Base-by-base conservation (phyloP, 2,888 invertebrate species). In the Diaperis boleti region DNA sequence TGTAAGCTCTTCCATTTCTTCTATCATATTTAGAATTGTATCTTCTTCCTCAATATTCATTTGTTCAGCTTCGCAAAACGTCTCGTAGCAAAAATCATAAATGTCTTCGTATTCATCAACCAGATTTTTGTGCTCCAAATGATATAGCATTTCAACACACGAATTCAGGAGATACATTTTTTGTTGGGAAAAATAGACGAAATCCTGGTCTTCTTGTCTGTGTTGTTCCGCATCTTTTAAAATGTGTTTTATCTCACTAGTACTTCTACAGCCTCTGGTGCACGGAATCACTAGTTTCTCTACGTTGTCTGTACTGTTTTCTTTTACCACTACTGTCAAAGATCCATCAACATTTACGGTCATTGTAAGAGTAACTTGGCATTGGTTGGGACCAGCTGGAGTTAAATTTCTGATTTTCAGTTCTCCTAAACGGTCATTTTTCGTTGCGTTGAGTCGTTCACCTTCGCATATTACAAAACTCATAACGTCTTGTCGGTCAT, bases 261-360 rank as follows among this genome's bases (percentile, higher is more conserved):
- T 11, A 33, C 11, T 33, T 33, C 13, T 33, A 5, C 11, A 3
- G n/a, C 33, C 33, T 33, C 33, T 33, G 6, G 33, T 13, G n/a
- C 11, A 33, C 2, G 1, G n/a, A 3, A 33, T n/a, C n/a, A 1
- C 11, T 33, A 33, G n/a, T 5, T 33, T 2, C 11, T 33, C 11
- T 11, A 33, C 33, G 11, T 33, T 33, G 4, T 33, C 11, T 33
- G n/a, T 33, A 33, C 11, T 11, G 5, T 10, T 33, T 11, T 33
- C 33, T 33, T 33, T 10, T 10, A 11, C 33, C 5, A 11, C 5
- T 5, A 6, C 6, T 3, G 2, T 52, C 17, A 73, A 44, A 18
- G 71, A 65, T 2, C 72, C 71, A 35, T 71, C 67, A 14, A 57
- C 49, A 15, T 69, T 59, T 6, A 69, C 20, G 2, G 14, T 15